Percentiles rank a stretch among this genome's conserved stretches.
phyloP scores from a whole-genome alignment of 1,140 invertebrate species.

The Chironomus tepperi region DNA sequence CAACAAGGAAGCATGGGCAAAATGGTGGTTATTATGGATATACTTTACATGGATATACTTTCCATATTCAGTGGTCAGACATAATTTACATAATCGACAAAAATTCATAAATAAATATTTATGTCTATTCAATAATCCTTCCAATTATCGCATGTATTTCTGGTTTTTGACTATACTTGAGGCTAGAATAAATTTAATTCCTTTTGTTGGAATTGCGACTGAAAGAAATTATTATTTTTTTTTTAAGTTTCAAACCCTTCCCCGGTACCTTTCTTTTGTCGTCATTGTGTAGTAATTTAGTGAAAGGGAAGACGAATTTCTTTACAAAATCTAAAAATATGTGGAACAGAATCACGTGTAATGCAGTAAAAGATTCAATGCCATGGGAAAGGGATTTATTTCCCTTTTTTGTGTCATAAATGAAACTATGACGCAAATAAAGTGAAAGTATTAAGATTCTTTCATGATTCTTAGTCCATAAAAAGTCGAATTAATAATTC shows the following conservation, averaged over 20 bases:
- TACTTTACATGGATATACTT: too few species aligned
- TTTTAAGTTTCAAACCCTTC: not conserved
- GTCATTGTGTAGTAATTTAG: not conserved
- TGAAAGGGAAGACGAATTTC: not conserved
- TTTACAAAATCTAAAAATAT: too few species aligned
- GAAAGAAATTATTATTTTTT: not conserved
- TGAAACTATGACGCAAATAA: not conserved
- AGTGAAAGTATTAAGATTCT: not conserved
- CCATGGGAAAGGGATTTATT: not conserved
- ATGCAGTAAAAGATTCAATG: too few species aligned
- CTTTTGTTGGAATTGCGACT: not conserved
- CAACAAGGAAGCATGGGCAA: not conserved
- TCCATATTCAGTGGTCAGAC: not conserved
- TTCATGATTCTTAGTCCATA: not conserved
- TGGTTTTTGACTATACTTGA: not conserved
- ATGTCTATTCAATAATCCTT: not conserved
- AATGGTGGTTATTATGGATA: not conserved
- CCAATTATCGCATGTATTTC: not conserved
- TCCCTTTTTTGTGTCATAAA: not conserved
- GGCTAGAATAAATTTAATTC: not conserved
- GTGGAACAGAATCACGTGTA: too few species aligned
- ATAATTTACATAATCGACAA: slow-evolving; percentile 8
- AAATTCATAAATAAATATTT: not conserved
- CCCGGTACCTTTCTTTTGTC: not conserved
- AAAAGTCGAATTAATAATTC: too few species aligned